These are phyloP conservation scores for Scrobipalpa atriplicella DNA, from an alignment of 2,888 invertebrate species.

Conservation along the genomic window DNA sequence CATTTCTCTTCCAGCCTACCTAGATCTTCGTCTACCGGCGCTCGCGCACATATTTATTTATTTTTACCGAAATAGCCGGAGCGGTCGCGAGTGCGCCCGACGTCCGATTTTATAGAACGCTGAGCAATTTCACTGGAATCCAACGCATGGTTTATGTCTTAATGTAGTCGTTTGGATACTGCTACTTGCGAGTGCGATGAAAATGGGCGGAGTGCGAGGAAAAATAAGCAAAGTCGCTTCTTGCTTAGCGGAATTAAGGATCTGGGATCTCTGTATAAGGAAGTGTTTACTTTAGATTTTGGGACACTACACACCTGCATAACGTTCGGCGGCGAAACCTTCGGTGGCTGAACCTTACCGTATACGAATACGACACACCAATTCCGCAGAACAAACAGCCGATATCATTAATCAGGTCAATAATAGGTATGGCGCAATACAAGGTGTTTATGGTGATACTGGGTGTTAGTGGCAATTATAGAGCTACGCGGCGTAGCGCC, in stretches of 20 bases:
- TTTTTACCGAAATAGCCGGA: constrained; percentile 80
- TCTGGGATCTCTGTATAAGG: background rate
- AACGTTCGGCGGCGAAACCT: too few species aligned
- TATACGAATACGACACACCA: too few species aligned
- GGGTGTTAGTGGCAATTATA: too few species aligned
- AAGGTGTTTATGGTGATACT: too few species aligned
- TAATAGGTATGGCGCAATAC: too few species aligned
- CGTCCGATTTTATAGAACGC: constrained; percentile 60
- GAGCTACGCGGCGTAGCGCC: too few species aligned
- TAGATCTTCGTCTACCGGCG: constrained; percentile 47
- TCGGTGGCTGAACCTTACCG: too few species aligned
- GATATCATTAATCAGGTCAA: too few species aligned
- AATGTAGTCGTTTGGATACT: constrained; percentile 57
- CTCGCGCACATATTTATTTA: constrained; percentile 77
- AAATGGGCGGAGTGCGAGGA: constrained; percentile 16
- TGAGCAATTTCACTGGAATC: constrained; percentile 72
- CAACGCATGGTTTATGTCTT: constrained; percentile 76
- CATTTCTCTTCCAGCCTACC: constrained; percentile 41
- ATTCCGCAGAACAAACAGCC: too few species aligned
- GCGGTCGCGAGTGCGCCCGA: constrained; percentile 71
- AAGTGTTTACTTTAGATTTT: too few species aligned
- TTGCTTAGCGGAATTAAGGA: background rate
- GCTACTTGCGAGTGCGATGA: constrained; percentile 3
- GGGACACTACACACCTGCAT: too few species aligned
- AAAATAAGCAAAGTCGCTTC: constrained; percentile 16